phyloP scores from a whole-genome alignment of 2,888 invertebrate genomes.

The Ormyrus pomaceus region DNA sequence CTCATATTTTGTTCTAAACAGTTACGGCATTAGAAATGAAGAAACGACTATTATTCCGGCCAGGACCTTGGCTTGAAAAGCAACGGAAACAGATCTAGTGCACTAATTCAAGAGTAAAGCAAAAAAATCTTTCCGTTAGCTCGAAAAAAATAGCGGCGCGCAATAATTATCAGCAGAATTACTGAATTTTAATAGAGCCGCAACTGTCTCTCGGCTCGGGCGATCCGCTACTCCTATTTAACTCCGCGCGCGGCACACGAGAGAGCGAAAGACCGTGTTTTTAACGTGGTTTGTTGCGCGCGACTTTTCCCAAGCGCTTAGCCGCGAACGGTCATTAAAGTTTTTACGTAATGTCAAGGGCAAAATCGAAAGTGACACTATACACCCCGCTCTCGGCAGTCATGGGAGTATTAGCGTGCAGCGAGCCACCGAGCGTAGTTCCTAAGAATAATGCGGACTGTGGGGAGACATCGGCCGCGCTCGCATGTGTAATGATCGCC shows the following conservation, averaged over 20 bases:
- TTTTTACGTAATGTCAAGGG: constrained; percentile 59
- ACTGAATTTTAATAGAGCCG: no score
- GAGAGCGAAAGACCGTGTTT: constrained; percentile 1
- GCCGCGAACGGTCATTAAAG: constrained; percentile 42
- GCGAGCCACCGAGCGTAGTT: constrained; percentile 65
- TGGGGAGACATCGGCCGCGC: constrained; percentile 28
- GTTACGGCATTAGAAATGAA: no score
- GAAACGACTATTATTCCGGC: no score
- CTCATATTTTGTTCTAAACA: no score
- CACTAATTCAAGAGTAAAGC: no score
- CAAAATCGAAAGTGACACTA: constrained; percentile 56
- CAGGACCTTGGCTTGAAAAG: no score
- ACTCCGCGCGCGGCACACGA: neutral
- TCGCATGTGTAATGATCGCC: constrained; percentile 33
- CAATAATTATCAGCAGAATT: no score
- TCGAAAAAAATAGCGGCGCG: no score
- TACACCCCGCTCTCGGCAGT: constrained; percentile 50
- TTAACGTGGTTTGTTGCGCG: neutral
- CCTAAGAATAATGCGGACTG: constrained; percentile 65
- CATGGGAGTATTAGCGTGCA: constrained; percentile 10
- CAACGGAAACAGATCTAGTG: no score
- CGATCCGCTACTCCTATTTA: neutral
- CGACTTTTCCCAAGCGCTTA: constrained; percentile 38
- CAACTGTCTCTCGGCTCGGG: neutral
- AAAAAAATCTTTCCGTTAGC: no score